Evolutionary conservation across 2,113 vertebrate genomes (phyloP).

Genomic region (Narcine bancroftii): DNA sequence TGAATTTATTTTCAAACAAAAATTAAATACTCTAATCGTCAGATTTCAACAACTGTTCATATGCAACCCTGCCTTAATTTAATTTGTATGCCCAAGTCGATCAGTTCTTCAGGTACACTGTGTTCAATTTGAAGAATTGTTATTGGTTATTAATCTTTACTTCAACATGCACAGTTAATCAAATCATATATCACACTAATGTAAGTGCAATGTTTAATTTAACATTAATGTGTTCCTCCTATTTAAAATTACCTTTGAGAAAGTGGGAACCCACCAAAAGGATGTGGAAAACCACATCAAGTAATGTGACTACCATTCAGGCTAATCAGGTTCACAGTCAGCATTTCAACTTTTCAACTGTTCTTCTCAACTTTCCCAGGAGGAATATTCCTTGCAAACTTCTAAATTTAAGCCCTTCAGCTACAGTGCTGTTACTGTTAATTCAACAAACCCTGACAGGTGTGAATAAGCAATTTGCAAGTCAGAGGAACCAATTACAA

Average conservation of each 20-base stretch:
- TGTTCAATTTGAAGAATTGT: background rate
- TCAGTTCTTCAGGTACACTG: too few relatives aligned
- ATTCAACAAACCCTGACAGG: constrained; percentile 13
- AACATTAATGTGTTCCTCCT: background rate
- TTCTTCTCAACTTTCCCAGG: background rate
- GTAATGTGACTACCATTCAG: background rate
- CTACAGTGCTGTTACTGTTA: background rate
- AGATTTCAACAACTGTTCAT: background rate
- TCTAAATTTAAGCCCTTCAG: background rate
- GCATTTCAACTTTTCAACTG: background rate
- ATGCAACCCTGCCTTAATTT: background rate
- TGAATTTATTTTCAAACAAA: background rate
- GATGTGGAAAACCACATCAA: background rate
- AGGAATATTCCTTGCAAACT: background rate
- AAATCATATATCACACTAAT: background rate
- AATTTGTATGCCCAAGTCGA: background rate
- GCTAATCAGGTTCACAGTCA: background rate
- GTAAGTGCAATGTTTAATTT: background rate
- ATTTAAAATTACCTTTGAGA: background rate
- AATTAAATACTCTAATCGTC: background rate
- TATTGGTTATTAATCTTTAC: background rate
- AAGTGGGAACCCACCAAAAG: background rate
- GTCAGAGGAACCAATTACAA: background rate
- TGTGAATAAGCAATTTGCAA: constrained; percentile 16
- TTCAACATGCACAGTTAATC: background rate